phyloP scores from a whole-genome alignment of 2,888 invertebrate species.

The Andrena bucephala region DNA sequence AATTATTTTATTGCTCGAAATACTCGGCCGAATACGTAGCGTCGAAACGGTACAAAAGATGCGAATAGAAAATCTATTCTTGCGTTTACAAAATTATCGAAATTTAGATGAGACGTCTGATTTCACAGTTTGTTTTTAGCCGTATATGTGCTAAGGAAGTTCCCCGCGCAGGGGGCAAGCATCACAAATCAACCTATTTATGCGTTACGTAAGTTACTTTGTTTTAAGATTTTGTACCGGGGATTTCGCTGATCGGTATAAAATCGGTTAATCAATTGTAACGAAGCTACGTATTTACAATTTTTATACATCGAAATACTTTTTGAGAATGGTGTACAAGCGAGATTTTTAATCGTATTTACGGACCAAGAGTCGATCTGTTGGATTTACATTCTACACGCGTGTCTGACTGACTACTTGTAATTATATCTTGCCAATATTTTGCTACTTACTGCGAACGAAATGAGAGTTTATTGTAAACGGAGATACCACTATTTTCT shows the following conservation, averaged over 20 bases:
- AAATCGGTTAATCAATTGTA: conserved; percentile 15
- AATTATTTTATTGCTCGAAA: background rate
- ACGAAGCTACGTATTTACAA: conserved; percentile 48
- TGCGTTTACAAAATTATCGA: background rate
- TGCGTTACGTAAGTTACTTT: conserved; percentile 20
- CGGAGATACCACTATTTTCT: conserved; percentile 44
- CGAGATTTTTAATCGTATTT: conserved; percentile 23
- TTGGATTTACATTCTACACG: conserved; percentile 27
- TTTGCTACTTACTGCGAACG: conserved; percentile 16
- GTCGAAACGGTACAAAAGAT: background rate
- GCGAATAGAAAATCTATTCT: background rate
- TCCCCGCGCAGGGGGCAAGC: background rate
- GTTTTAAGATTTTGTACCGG: conserved; percentile 29
- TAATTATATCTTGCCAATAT: conserved; percentile 50
- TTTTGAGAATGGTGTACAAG: conserved; percentile 36
- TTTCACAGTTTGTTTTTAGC: conserved; percentile 36
- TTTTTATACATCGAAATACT: conserved; percentile 51
- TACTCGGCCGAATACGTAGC: conserved; percentile 1
- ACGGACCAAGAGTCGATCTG: conserved; percentile 26
- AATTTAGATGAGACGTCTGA: background rate
- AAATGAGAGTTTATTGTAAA: conserved; percentile 16
- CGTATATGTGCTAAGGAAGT: background rate
- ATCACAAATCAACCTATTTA: conserved; percentile 33
- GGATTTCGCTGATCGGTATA: conserved; percentile 44
- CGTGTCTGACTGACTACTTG: conserved; percentile 36